phyloP scores from a whole-genome alignment of 2,797 vertebrate genomes.

The Pogoniulus pusillus region DNA sequence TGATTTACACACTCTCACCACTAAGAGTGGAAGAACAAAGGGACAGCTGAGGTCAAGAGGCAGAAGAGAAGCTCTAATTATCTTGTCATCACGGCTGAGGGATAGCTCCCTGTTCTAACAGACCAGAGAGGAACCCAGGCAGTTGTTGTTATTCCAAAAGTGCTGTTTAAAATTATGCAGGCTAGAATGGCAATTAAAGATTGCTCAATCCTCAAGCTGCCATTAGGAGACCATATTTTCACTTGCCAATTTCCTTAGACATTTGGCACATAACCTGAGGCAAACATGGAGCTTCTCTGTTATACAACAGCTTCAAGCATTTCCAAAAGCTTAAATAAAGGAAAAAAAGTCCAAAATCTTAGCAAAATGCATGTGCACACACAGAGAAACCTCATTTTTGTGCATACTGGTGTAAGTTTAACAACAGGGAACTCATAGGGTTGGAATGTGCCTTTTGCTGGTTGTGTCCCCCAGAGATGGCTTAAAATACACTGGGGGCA shows the following conservation, averaged over 20 bases:
- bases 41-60: not conserved
- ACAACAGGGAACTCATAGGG: not conserved
- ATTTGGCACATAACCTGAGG: not conserved
- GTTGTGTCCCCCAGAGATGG: not conserved
- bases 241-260: not conserved
- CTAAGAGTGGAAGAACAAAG: not conserved
- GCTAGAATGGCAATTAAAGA: not conserved
- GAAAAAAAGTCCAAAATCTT: not conserved
- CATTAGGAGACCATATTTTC: not conserved
- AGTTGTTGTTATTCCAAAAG: not conserved
- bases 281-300: not conserved
- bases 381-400: not conserved
- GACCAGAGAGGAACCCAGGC: not conserved
- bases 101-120: not conserved
- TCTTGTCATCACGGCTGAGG: not conserved
- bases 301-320: not conserved
- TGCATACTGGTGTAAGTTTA: not conserved
- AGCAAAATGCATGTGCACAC: not conserved
- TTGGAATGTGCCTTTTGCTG: not conserved
- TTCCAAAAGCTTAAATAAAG: not conserved
- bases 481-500: not conserved
- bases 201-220: not conserved
- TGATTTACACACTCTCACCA: not conserved
- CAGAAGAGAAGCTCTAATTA: constrained; percentile 6
- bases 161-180: not conserved